Conservation (phyloP, 2,888 invertebrate species). For the Eudemis profundana region DNA sequence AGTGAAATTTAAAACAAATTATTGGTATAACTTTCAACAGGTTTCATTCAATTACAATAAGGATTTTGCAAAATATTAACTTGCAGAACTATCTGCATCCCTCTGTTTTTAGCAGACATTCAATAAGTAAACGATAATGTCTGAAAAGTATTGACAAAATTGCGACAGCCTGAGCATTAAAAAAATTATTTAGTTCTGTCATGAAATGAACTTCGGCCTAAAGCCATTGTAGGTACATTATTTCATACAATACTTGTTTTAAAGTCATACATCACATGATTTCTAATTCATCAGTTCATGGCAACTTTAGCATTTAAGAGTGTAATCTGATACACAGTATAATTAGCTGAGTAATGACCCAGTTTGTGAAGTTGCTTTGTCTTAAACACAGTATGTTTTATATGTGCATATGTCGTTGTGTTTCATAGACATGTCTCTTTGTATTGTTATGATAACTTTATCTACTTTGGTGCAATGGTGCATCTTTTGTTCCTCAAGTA, state of each 20-base stretch:
- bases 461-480: constrained; percentile 3
- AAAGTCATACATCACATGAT: constrained; percentile 22
- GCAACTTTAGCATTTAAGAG: background rate
- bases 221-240: background rate
- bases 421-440: constrained; percentile 9
- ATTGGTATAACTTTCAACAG: too few species aligned
- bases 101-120: too few species aligned
- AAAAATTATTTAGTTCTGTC: too few species aligned
- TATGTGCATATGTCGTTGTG: background rate
- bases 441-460: constrained; percentile 14
- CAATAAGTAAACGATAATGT: too few species aligned
- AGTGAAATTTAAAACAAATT: too few species aligned
- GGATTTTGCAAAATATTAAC: too few species aligned
- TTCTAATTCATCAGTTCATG: constrained; percentile 33
- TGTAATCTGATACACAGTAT: constrained; percentile 36
- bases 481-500: background rate
- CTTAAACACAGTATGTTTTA: constrained; percentile 26
- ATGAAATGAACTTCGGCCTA: too few species aligned
- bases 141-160: too few species aligned
- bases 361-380: constrained; percentile 34
- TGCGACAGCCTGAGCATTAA: too few species aligned
- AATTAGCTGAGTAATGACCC: constrained; percentile 42
- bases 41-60: too few species aligned
- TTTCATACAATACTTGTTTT: background rate
- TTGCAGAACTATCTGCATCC: too few species aligned